A percentile compares a stretch with the other conserved stretches of the same genome.
Evolutionary conservation across 2,888 invertebrate species (phyloP).

Genomic region (Nymphalis urticae): DNA sequence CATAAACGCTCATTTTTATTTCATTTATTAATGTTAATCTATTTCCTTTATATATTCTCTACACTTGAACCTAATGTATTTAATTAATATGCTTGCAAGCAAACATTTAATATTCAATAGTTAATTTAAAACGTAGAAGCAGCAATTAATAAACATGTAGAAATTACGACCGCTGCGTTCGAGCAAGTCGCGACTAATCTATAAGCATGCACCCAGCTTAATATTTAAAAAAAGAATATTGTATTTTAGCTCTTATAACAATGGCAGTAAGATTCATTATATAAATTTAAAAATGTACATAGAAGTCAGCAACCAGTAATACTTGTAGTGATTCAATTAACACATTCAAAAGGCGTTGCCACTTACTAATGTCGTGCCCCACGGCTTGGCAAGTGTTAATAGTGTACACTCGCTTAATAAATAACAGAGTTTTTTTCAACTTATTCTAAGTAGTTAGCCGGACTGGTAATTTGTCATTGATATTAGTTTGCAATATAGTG

Average conservation of each 20-base stretch:
- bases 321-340: slow-evolving; percentile 51
- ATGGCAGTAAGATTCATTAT: not conserved
- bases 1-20: too few species aligned
- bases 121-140: not conserved
- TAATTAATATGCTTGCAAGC: not conserved
- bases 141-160: slow-evolving; percentile 7
- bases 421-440: not conserved
- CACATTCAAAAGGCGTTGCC: slow-evolving; percentile 41
- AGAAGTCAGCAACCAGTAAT: slow-evolving; percentile 31
- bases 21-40: too few species aligned
- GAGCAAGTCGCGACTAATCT: slow-evolving; percentile 1
- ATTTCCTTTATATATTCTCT: too few species aligned
- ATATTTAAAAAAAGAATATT: not conserved
- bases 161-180: not conserved
- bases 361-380: slow-evolving; percentile 29
- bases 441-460: not conserved
- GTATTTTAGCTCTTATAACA: slow-evolving; percentile 2
- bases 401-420: slow-evolving; percentile 18
- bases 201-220: slow-evolving; percentile 6
- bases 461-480: too few species aligned
- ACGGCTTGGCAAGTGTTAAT: slow-evolving; percentile 32
- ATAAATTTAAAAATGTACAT: not conserved
- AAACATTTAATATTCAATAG: not conserved
- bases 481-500: too few species aligned
- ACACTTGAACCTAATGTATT: not conserved